These are phyloP conservation scores for Butorides virescens DNA, from an alignment of 2,113 vertebrate species.

Conservation along the genomic window DNA sequence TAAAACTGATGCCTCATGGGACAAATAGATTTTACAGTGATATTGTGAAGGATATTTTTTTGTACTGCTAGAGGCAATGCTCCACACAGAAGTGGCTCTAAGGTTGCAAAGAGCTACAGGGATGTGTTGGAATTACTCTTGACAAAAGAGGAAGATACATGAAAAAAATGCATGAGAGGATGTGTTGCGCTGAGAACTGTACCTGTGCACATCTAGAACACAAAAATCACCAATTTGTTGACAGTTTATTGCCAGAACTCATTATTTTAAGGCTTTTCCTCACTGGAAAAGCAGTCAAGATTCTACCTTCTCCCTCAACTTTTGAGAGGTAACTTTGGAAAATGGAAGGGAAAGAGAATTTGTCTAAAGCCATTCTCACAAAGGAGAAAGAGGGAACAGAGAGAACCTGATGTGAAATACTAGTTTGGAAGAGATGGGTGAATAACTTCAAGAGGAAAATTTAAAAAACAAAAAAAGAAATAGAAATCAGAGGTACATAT, in stretches of 20 bases:
- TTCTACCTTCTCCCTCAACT: background rate
- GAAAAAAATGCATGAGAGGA: background rate
- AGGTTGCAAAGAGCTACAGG: background rate
- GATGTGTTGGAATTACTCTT: background rate
- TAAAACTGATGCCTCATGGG: background rate
- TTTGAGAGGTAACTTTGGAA: background rate
- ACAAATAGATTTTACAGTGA: background rate
- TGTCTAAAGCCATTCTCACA: slow-evolving; percentile 6
- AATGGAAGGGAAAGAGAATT: background rate
- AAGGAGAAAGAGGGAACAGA: background rate
- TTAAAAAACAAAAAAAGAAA: background rate
- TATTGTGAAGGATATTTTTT: background rate
- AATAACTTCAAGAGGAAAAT: background rate
- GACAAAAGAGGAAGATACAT: background rate
- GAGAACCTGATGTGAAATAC: background rate
- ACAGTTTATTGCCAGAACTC: background rate
- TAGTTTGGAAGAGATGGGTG: background rate
- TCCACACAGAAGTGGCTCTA: background rate
- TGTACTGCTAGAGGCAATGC: background rate
- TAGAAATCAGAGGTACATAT: background rate
- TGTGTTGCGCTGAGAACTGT: background rate
- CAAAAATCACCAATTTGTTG: background rate
- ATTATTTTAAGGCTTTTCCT: background rate
- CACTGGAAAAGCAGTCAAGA: background rate
- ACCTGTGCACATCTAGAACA: background rate